Evolutionary conservation across 2,797 vertebrate genomes (phyloP), one percentile per base, ranked within the genome.

Genomic region (Manis crassicaudata): DNA sequence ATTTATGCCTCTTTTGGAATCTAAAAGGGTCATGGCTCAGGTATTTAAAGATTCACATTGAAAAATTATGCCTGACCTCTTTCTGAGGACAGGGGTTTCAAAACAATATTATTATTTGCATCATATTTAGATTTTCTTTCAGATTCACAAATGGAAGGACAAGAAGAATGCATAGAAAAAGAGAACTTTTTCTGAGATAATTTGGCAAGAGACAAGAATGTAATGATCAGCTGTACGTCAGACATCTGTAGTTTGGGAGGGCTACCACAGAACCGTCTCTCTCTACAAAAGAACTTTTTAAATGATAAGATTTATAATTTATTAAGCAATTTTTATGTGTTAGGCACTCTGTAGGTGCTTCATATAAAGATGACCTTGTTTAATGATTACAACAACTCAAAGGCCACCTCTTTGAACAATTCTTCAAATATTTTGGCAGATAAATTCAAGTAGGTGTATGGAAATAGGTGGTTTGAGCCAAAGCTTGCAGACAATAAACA

Each of bases 401-500:
- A 79, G 21, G 27, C 40, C 0, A 18, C 21, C 21, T 5, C 29
- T 79, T 80, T 65, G 40, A 73, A 65, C 25, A 85, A 63, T 21
- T 54, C 58, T 43, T 46, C 82, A 68, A 37, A 9, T 14, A n/a
- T 62, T 20, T 54, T 21, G 63, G 76, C 4, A 46, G 40, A 75
- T 5, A 58, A 58, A 62, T 52, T 46, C 4, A 60, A 62, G 23
- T 52, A 23, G 2, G 62, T 29, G 32, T 70, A 20, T 8, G 14
- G 29, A 76, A 70, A 8, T 9, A 63, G 54, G 23, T 2, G 23
- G 3, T 76, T 6, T 87, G 82, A 82, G 54, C 18, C 32, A 2
- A 56, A 54, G 68, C 11, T 5, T 9, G 4, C 0, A 3, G 10
- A n/a, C 29, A 29, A 43, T 7, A 80, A 52, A 32, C 11, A 0